Percentiles rank a stretch among this genome's conserved stretches.
phyloP scores from a whole-genome alignment of 1,140 invertebrate species.

The Micrasema minimum region DNA sequence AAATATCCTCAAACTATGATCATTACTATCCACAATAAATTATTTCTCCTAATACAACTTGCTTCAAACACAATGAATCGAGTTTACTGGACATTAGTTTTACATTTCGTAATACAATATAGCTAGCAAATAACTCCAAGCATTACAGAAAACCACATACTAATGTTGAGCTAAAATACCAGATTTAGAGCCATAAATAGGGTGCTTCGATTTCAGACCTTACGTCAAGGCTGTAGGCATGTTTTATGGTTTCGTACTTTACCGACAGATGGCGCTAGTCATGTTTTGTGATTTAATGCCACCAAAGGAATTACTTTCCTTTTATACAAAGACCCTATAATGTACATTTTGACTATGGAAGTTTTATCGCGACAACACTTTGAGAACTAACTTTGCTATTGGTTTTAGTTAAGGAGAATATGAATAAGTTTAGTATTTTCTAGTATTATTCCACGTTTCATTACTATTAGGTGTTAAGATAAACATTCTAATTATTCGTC shows the following conservation, averaged over 20 bases:
- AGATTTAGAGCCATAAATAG: slow-evolving; percentile 14
- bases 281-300: slow-evolving; percentile 33
- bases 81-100: too few relatives aligned
- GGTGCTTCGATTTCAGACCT: slow-evolving; percentile 16
- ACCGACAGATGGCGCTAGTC: slow-evolving; percentile 25
- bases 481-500: too few relatives aligned
- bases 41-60: too few relatives aligned
- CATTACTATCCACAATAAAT: too few relatives aligned
- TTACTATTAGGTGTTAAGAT: too few relatives aligned
- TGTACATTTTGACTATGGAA: slow-evolving; percentile 20
- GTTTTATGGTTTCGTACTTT: slow-evolving; percentile 33
- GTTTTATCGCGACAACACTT: slow-evolving; percentile 20
- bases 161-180: background rate
- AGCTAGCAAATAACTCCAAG: too few relatives aligned
- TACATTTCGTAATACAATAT: too few relatives aligned
- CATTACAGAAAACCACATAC: too few relatives aligned
- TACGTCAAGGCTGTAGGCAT: slow-evolving; percentile 18
- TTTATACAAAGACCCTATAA: slow-evolving; percentile 8
- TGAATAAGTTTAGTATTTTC: too few relatives aligned
- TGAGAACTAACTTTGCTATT: background rate
- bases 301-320: slow-evolving; percentile 15
- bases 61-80: too few relatives aligned
- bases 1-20: too few relatives aligned
- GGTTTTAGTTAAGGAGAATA: background rate
- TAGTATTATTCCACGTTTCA: too few relatives aligned